Evolutionary conservation across 2,888 invertebrate genomes (phyloP).

Genomic region (Agonopterix alstromeriana): DNA sequence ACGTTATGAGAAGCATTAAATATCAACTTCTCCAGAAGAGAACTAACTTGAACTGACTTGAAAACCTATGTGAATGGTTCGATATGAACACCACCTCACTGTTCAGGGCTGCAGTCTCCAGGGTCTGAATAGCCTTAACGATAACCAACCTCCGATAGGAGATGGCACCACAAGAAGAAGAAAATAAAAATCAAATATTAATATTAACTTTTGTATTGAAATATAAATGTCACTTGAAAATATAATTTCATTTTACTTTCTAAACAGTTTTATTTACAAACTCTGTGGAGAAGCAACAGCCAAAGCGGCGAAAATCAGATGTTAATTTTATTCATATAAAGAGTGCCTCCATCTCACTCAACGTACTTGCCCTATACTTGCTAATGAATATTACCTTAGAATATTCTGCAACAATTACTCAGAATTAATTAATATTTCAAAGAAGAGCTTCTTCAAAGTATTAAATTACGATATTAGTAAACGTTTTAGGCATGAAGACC

Average conservation of each 20-base stretch:
- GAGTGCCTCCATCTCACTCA: conserved; percentile 5
- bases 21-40: too few species aligned
- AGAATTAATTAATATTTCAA: conserved; percentile 6
- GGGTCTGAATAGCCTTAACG: too few species aligned
- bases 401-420: conserved; percentile 4
- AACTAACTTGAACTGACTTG: too few species aligned
- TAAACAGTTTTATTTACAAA: conserved; percentile 7
- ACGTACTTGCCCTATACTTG: conserved; percentile 6
- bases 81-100: too few species aligned
- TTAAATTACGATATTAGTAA: not conserved
- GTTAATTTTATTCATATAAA: conserved; percentile 15
- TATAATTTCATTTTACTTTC: not conserved
- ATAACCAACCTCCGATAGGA: too few species aligned
- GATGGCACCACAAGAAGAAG: not conserved
- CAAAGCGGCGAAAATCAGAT: conserved; percentile 8
- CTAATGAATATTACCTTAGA: conserved; percentile 7
- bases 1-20: too few species aligned
- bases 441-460: not conserved
- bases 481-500: not conserved
- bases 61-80: too few species aligned
- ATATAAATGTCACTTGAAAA: not conserved
- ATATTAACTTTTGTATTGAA: too few species aligned
- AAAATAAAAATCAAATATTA: too few species aligned
- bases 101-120: too few species aligned
- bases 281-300: conserved; percentile 1